phyloP scores from a whole-genome alignment of 1,140 invertebrate genomes.

The Calosoma granatense region DNA sequence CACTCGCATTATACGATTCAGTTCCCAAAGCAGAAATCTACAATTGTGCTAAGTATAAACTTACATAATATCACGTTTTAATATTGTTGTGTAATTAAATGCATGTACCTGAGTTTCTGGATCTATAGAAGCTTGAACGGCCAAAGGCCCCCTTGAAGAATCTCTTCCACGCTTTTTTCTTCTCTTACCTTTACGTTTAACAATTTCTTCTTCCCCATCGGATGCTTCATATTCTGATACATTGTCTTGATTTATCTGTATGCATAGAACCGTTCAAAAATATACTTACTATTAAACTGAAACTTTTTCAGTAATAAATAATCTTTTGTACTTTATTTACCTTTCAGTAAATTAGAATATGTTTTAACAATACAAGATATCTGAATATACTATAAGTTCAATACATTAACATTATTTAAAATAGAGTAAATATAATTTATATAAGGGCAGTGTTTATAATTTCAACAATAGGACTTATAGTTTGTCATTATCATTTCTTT shows the following conservation, averaged over 20 bases:
- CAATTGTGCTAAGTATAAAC: slow-evolving; percentile 11
- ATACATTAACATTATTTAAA: no score
- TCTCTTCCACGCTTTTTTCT: slow-evolving; percentile 37
- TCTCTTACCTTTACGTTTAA: slow-evolving; percentile 35
- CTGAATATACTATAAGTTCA: background rate
- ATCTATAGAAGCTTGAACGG: slow-evolving; percentile 38
- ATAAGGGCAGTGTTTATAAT: background rate
- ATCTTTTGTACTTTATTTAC: no score
- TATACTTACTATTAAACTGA: no score
- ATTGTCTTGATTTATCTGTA: background rate
- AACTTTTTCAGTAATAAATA: no score
- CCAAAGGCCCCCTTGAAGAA: slow-evolving; percentile 38
- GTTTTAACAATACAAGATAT: background rate
- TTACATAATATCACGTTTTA: background rate
- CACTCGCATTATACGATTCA: slow-evolving; percentile 45
- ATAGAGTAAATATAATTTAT: slow-evolving; percentile 1
- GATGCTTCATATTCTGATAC: slow-evolving; percentile 5
- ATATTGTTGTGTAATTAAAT: slow-evolving; percentile 2
- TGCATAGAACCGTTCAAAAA: no score
- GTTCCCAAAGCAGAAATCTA: slow-evolving; percentile 43
- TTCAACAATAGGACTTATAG: no score
- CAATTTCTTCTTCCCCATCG: slow-evolving; percentile 27
- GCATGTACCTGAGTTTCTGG: slow-evolving; percentile 47
- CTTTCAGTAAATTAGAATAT: no score
- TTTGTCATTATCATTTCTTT: no score